phyloP scores from a whole-genome alignment of 2,888 invertebrate species.

The Anagyrus pseudococci region DNA sequence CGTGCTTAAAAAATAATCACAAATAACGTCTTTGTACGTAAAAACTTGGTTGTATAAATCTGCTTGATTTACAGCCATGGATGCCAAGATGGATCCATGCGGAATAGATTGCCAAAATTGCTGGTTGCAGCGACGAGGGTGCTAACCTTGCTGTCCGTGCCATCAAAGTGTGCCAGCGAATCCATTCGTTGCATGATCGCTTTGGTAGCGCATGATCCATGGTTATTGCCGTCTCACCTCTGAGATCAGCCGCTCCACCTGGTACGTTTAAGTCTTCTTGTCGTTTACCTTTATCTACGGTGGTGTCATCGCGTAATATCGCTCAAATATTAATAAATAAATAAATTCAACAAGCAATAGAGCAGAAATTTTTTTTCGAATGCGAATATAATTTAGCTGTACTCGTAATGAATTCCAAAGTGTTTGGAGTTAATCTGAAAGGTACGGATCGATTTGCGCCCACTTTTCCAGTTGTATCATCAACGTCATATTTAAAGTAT shows the following conservation, averaged over 20 bases:
- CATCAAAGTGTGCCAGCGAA: slow-evolving; percentile 89
- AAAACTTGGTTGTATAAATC: too few relatives aligned
- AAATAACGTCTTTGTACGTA: too few relatives aligned
- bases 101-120: slow-evolving; percentile 92
- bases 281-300: slow-evolving; percentile 79
- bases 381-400: slow-evolving; percentile 73
- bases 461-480: slow-evolving; percentile 85
- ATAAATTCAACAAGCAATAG: too few relatives aligned
- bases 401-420: slow-evolving; percentile 86
- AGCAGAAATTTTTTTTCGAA: too few relatives aligned
- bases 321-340: too few relatives aligned
- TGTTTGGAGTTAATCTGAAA: slow-evolving; percentile 94
- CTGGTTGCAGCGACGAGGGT: slow-evolving; percentile 90
- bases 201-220: slow-evolving; percentile 88
- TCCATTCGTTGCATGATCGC: slow-evolving; percentile 85
- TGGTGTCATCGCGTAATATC: slow-evolving; percentile 92
- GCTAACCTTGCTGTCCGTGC: slow-evolving; percentile 88
- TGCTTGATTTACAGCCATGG: slow-evolving; percentile 97
- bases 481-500: slow-evolving; percentile 95
- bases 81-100: slow-evolving; percentile 99
- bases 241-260: slow-evolving; percentile 71
- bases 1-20: too few relatives aligned
- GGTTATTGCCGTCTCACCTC: slow-evolving; percentile 85
- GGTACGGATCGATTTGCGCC: slow-evolving; percentile 93
- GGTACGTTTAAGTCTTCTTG: slow-evolving; percentile 68